phyloP scores from a whole-genome alignment of 2,797 vertebrate species.

The Merluccius polli region DNA sequence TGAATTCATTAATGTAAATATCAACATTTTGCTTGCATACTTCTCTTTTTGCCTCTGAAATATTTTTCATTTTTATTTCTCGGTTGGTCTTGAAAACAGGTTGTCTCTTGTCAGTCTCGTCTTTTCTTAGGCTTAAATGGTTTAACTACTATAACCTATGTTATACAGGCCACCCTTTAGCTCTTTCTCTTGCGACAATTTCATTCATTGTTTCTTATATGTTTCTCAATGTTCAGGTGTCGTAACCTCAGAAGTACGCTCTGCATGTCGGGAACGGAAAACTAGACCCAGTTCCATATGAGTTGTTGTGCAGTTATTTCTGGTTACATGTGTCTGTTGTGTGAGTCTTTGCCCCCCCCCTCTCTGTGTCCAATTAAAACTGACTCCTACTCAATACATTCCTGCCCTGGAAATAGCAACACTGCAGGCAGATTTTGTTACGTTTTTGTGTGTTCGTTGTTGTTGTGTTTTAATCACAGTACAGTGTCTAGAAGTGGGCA shows the following conservation, averaged over 20 bases:
- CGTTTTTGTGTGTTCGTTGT: not conserved
- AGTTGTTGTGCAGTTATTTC: not conserved
- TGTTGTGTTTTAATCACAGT: not conserved
- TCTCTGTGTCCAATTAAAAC: slow-evolving; percentile 13
- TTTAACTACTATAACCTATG: not conserved
- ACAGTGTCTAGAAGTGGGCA: not conserved
- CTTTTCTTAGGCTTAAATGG: not conserved
- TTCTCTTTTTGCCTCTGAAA: not conserved
- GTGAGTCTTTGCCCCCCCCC: slow-evolving; percentile 2
- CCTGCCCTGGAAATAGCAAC: slow-evolving; percentile 8
- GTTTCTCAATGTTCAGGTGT: not conserved
- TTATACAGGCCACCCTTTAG: not conserved
- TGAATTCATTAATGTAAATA: not conserved
- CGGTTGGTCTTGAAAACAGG: not conserved
- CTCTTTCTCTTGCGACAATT: not conserved
- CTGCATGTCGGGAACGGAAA: not conserved
- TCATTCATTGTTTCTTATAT: too few relatives aligned
- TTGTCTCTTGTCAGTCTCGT: not conserved
- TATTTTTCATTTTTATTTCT: not conserved
- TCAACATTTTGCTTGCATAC: not conserved
- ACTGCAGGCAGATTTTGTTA: not conserved
- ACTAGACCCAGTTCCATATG: not conserved
- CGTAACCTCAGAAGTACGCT: not conserved
- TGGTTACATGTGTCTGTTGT: slow-evolving; percentile 8
- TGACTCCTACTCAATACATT: slow-evolving; percentile 1